These are phyloP conservation scores for Papilio aristodemus DNA, from an alignment of 1,140 invertebrate genomes.

Conservation along the genomic window DNA sequence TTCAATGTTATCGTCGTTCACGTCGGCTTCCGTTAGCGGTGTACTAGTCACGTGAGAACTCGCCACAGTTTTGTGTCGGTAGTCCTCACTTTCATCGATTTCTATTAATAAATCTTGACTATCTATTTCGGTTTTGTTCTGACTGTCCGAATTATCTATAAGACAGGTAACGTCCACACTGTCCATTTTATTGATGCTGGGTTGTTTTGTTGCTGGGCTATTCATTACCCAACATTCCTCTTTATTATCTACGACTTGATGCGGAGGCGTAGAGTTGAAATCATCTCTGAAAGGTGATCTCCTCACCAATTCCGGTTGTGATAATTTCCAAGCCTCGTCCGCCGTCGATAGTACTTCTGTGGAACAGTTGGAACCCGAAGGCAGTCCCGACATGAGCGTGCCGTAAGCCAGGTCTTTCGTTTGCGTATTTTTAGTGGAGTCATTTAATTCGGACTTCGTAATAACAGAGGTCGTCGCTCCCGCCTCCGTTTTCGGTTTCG, in stretches of 20 bases:
- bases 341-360: conserved; percentile 58
- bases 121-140: conserved; percentile 36
- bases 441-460: conserved; percentile 64
- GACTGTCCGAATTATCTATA: conserved; percentile 48
- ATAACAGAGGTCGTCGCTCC: conserved; percentile 50
- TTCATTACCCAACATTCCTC: conserved; percentile 40
- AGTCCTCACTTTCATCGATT: conserved; percentile 49
- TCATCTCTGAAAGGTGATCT: conserved; percentile 54
- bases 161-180: conserved; percentile 68
- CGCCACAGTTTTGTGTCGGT: conserved; percentile 55
- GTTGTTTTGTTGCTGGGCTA: conserved; percentile 49
- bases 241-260: conserved; percentile 44
- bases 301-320: conserved; percentile 65
- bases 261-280: conserved; percentile 51
- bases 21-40: conserved; percentile 44
- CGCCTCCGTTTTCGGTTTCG: conserved; percentile 62
- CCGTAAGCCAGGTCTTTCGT: conserved; percentile 74
- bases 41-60: conserved; percentile 59
- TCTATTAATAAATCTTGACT: conserved; percentile 33
- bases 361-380: conserved; percentile 69
- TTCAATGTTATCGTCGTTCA: conserved; percentile 45
- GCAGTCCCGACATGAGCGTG: conserved; percentile 64
- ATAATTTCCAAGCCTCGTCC: conserved; percentile 63
- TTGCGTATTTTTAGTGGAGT: conserved; percentile 64
- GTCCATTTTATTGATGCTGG: conserved; percentile 65